phyloP scores from a whole-genome alignment of 2,113 vertebrate genomes.

The Phocoena sinus region DNA sequence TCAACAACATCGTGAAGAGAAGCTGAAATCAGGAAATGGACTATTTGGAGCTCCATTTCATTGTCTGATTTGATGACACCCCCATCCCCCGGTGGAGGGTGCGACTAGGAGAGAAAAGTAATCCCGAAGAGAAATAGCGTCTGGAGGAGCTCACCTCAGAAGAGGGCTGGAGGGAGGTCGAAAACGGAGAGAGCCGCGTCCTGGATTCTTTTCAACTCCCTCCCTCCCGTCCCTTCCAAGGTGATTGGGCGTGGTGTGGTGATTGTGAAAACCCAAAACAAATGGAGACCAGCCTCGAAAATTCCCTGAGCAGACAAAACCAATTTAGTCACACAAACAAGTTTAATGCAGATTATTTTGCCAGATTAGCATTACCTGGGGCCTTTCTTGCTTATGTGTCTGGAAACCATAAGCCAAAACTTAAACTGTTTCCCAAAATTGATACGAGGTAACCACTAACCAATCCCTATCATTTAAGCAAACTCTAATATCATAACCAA shows the following conservation, averaged over 20 bases:
- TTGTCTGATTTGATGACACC: fast-evolving
- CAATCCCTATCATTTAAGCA: no score
- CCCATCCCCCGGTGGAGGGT: fast-evolving
- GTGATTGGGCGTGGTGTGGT: fast-evolving
- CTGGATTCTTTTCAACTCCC: fast-evolving
- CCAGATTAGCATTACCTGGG: not conserved
- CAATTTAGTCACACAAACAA: not conserved
- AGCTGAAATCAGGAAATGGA: fast-evolving
- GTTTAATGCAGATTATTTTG: not conserved
- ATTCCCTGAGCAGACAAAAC: not conserved
- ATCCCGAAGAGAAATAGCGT: fast-evolving
- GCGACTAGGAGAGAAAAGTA: not conserved
- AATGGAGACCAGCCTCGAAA: not conserved
- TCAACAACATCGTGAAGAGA: not conserved
- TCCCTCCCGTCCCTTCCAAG: fast-evolving
- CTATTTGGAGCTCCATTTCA: fast-evolving
- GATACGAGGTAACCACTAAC: no score
- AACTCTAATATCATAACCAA: not conserved
- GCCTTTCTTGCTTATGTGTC: not conserved
- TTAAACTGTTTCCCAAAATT: not conserved
- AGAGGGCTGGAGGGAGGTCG: not conserved
- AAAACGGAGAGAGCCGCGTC: fast-evolving
- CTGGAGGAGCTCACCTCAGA: fast-evolving
- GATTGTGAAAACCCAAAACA: not conserved
- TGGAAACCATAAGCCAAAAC: not conserved